A percentile compares a stretch with the other conserved stretches of the same genome.
Conservation (phyloP, 2,797 vertebrate species). For the Meriones psammophilus region DNA sequence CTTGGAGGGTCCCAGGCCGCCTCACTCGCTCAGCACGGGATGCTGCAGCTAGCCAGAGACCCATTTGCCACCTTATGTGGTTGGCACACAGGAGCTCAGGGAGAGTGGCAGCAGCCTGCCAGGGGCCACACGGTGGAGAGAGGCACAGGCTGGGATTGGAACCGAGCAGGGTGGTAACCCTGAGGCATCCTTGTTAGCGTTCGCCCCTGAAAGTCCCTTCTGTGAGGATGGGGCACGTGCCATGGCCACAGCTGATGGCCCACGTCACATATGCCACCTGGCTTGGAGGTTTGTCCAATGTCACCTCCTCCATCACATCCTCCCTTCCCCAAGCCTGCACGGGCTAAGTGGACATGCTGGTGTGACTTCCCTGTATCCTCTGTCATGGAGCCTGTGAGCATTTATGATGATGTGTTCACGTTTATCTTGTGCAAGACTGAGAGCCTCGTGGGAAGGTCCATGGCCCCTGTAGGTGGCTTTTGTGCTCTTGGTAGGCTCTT, state of each 20-base stretch:
- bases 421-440: accelerated
- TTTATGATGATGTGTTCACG: accelerated
- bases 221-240: accelerated
- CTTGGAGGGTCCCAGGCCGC: accelerated
- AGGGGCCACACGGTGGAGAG: neutral
- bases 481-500: no score
- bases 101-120: neutral
- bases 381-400: accelerated
- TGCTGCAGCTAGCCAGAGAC: accelerated
- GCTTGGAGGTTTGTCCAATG: accelerated
- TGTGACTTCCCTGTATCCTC: neutral
- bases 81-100: no score
- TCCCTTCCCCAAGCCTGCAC: accelerated
- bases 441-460: neutral
- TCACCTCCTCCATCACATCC: accelerated
- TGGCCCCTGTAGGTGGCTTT: no score
- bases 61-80: accelerated
- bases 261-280: neutral
- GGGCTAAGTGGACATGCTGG: accelerated
- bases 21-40: accelerated
- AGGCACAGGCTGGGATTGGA: neutral
- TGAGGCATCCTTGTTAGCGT: accelerated
- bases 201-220: accelerated
- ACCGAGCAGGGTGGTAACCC: neutral
- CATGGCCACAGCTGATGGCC: accelerated